A percentile compares a stretch with the other conserved stretches of the same genome.
Evolutionary conservation across 2,113 vertebrate genomes (phyloP).

Genomic region (Dissostichus mawsoni): DNA sequence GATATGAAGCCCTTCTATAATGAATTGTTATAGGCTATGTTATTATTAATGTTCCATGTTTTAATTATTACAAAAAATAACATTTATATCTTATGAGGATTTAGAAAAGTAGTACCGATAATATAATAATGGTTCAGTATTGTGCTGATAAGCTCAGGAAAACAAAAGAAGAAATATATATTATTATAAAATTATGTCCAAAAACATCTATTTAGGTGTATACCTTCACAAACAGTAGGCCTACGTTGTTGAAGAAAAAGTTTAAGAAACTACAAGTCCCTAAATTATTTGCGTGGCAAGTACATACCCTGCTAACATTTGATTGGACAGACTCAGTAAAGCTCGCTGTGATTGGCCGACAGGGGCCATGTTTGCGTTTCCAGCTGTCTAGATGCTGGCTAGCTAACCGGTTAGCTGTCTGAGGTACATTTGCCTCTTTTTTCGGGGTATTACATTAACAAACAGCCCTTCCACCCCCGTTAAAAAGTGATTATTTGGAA

Average conservation of each 20-base stretch:
- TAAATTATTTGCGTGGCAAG: rapidly evolving
- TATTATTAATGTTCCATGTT: too few species aligned
- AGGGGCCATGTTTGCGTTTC: constrained; percentile 63
- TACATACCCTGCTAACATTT: neutral
- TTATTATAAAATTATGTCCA: neutral
- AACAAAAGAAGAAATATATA: neutral
- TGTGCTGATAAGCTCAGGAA: neutral
- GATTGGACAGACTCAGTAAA: constrained; percentile 60
- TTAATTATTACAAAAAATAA: too few species aligned
- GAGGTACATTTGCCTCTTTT: constrained; percentile 33
- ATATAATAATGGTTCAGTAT: neutral
- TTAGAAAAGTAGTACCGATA: neutral
- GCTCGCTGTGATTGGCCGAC: constrained; percentile 65
- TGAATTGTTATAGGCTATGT: too few species aligned
- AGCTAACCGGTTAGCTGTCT: constrained; percentile 72
- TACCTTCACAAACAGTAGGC: neutral
- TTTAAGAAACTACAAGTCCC: constrained; percentile 68
- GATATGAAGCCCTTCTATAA: too few species aligned
- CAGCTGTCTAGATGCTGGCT: constrained; percentile 63
- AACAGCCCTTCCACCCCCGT: neutral
- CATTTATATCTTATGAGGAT: too few species aligned
- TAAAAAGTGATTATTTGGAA: neutral
- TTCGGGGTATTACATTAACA: neutral
- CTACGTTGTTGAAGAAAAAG: neutral
- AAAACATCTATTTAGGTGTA: neutral